Conservation (phyloP, 2,797 vertebrate genomes). For the Falco rusticolus region DNA sequence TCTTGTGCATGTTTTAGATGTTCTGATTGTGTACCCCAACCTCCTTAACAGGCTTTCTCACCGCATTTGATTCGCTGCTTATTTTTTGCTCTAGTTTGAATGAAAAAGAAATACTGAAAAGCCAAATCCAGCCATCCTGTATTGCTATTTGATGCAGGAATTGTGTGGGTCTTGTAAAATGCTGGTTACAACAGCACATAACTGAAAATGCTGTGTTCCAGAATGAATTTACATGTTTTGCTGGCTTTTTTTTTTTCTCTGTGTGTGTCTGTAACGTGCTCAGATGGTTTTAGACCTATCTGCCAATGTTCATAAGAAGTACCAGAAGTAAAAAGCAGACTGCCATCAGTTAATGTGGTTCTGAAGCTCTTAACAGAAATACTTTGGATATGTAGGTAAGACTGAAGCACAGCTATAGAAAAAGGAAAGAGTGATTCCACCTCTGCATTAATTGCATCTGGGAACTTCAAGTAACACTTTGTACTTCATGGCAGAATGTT, state of each 20-base stretch:
- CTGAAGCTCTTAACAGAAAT: neutral
- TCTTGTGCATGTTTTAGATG: neutral
- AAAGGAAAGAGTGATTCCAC: slow-evolving; percentile 37
- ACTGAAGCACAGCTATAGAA: neutral
- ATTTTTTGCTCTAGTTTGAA: neutral
- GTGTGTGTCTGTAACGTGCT: neutral
- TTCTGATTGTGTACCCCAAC: neutral
- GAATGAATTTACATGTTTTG: neutral
- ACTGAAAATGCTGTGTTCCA: neutral
- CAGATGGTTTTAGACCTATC: neutral
- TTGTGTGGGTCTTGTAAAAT: neutral
- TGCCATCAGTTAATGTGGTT: neutral
- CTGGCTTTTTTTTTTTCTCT: neutral
- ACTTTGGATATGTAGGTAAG: neutral
- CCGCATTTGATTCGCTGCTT: neutral
- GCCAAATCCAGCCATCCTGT: neutral
- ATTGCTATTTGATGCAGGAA: neutral
- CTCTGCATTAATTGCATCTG: slow-evolving; percentile 50
- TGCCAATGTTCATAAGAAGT: neutral
- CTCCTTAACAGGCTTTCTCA: neutral
- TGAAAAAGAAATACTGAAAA: neutral
- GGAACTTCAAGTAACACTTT: slow-evolving; percentile 36
- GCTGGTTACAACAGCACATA: neutral
- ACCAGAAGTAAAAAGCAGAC: neutral
- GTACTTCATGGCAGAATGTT: slow-evolving; percentile 51